Evolutionary conservation across 2,888 invertebrate species (phyloP).

Genomic region (Pherbina coryleti): DNA sequence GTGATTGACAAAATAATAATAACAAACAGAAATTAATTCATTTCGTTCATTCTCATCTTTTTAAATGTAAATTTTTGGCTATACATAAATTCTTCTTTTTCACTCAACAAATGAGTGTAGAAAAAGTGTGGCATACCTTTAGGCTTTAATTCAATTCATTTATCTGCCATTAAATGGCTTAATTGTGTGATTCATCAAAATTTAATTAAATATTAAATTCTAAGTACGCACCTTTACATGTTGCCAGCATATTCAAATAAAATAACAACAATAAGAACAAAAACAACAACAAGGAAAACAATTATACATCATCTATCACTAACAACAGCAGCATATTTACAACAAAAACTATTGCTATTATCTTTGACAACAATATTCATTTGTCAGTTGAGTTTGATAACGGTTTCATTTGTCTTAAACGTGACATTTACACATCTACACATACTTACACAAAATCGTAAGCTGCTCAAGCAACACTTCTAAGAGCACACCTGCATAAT

Average conservation of each 20-base stretch:
- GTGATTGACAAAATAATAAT: too few species aligned
- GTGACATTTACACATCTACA: background rate
- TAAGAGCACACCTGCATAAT: background rate
- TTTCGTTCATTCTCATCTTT: too few species aligned
- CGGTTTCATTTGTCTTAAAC: slow-evolving; percentile 24
- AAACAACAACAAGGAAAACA: slow-evolving; percentile 12
- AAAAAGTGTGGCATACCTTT: too few species aligned
- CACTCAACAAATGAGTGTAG: too few species aligned
- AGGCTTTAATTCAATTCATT: too few species aligned
- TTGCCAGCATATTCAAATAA: background rate
- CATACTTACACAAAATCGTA: background rate
- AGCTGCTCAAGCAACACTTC: background rate
- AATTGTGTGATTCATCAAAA: too few species aligned
- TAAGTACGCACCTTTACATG: background rate
- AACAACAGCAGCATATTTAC: background rate
- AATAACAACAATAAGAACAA: background rate
- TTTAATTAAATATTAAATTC: too few species aligned
- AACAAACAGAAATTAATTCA: too few species aligned
- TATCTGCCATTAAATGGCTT: too few species aligned
- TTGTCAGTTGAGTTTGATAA: slow-evolving; percentile 29
- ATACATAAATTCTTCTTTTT: too few species aligned
- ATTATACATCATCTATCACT: background rate
- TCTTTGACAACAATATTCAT: slow-evolving; percentile 25
- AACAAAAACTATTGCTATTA: background rate
- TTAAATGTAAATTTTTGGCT: too few species aligned